Evolutionary conservation across 2,888 invertebrate genomes (phyloP).

Genomic region (Amphiduros pacificus): DNA sequence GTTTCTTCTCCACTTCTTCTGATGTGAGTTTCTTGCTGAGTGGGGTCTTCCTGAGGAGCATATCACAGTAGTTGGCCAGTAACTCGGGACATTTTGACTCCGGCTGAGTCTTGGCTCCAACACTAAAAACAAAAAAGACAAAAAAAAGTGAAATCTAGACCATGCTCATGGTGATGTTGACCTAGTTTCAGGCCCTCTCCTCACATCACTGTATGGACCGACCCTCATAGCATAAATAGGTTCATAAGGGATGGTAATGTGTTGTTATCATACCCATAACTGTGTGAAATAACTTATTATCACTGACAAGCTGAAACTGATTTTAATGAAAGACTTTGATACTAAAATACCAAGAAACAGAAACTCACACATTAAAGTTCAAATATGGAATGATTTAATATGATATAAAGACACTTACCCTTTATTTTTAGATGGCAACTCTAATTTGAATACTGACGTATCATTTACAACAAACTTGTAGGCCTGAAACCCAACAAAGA

Average conservation of each 20-base stretch:
- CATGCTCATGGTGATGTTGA: neutral
- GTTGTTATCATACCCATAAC: no score
- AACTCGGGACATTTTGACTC: constrained; percentile 99
- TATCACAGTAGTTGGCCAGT: constrained; percentile 99
- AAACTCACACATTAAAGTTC: neutral
- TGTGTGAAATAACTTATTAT: no score
- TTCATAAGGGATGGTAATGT: no score
- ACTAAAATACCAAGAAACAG: neutral
- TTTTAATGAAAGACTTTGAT: neutral
- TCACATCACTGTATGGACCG: no score
- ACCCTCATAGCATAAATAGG: no score
- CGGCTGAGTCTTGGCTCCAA: constrained; percentile 65
- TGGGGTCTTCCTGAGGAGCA: constrained; percentile 93
- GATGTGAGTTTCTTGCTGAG: constrained; percentile 93
- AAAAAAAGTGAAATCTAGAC: neutral
- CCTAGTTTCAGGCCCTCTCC: no score
- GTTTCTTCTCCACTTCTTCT: constrained; percentile 92
- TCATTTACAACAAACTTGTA: constrained; percentile 98
- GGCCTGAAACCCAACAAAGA: constrained; percentile 63
- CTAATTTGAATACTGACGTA: constrained; percentile 78
- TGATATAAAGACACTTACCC: constrained; percentile 51
- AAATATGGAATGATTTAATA: neutral
- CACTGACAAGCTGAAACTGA: neutral
- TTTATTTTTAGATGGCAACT: constrained; percentile 65
- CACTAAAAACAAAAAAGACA: constrained; percentile 34